Percentiles rank a stretch among this genome's conserved stretches.
Evolutionary conservation across 2,888 invertebrate genomes (phyloP).

Genomic region (Plemyria rubiginata): DNA sequence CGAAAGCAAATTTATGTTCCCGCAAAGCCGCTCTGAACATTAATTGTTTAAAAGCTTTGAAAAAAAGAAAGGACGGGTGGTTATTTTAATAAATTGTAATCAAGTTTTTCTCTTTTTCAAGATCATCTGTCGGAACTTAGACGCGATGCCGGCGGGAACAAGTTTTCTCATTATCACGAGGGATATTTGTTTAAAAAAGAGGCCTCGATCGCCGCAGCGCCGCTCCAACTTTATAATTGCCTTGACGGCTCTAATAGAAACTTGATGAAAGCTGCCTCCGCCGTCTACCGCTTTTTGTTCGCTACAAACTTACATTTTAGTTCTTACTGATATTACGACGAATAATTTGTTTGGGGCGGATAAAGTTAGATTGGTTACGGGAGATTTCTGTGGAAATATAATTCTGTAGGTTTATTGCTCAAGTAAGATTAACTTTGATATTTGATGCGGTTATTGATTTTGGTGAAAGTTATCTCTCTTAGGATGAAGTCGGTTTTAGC

Average conservation of each 20-base stretch:
- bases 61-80: slow-evolving; percentile 37
- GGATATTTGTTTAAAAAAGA: slow-evolving; percentile 80
- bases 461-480: slow-evolving; percentile 3
- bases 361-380: slow-evolving; percentile 47
- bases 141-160: slow-evolving; percentile 58
- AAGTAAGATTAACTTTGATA: slow-evolving; percentile 24
- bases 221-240: slow-evolving; percentile 78
- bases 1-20: slow-evolving; percentile 29
- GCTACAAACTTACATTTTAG: slow-evolving; percentile 72
- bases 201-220: slow-evolving; percentile 56
- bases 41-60: slow-evolving; percentile 38
- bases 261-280: slow-evolving; percentile 79
- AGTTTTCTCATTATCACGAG: slow-evolving; percentile 80
- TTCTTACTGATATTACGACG: slow-evolving; percentile 54
- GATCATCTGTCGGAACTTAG: slow-evolving; percentile 73
- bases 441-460: slow-evolving; percentile 6
- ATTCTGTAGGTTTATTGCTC: slow-evolving; percentile 21
- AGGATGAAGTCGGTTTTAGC: not conserved
- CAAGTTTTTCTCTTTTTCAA: slow-evolving; percentile 61
- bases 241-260: slow-evolving; percentile 80
- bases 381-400: slow-evolving; percentile 37
- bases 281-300: slow-evolving; percentile 69
- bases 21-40: slow-evolving; percentile 18
- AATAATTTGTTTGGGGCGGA: slow-evolving; percentile 49
- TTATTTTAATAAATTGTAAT: slow-evolving; percentile 58